phyloP scores from a whole-genome alignment of 2,113 vertebrate genomes.

The Grantiella picta region DNA sequence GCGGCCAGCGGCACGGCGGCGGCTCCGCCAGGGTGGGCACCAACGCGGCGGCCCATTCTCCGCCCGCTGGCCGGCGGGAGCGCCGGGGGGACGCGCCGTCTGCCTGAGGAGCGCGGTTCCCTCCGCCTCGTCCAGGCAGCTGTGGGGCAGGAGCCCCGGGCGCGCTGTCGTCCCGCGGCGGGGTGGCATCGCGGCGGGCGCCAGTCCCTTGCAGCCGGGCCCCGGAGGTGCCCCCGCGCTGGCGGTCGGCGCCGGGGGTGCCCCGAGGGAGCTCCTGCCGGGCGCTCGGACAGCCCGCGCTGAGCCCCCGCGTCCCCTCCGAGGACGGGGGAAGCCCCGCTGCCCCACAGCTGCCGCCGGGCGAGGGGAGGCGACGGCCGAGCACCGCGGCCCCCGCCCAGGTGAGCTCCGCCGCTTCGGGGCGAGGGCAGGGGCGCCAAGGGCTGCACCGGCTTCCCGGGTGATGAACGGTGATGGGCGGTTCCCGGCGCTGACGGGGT shows the following conservation, averaged over 20 bases:
- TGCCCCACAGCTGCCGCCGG: background rate
- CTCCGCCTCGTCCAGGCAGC: background rate
- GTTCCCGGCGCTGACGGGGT: background rate
- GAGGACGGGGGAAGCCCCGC: background rate
- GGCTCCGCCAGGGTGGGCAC: background rate
- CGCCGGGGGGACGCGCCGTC: no score
- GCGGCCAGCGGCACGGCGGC: background rate
- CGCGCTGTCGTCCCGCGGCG: no score
- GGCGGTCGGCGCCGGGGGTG: background rate
- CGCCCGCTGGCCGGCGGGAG: background rate
- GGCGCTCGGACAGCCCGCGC: background rate
- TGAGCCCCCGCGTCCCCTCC: background rate
- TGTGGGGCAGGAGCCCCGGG: background rate
- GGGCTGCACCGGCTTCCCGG: background rate
- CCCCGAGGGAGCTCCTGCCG: background rate
- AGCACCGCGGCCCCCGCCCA: no score
- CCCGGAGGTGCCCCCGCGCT: no score
- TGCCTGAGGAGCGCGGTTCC: background rate
- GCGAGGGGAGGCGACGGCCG: background rate
- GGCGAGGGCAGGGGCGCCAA: background rate
- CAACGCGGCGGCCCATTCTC: background rate
- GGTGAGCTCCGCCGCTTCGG: background rate
- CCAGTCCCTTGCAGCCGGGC: background rate
- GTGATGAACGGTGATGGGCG: background rate
- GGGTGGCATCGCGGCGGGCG: background rate